Evolutionary conservation across 1,140 invertebrate genomes (phyloP).

Genomic region (Drosophila micromelanica): DNA sequence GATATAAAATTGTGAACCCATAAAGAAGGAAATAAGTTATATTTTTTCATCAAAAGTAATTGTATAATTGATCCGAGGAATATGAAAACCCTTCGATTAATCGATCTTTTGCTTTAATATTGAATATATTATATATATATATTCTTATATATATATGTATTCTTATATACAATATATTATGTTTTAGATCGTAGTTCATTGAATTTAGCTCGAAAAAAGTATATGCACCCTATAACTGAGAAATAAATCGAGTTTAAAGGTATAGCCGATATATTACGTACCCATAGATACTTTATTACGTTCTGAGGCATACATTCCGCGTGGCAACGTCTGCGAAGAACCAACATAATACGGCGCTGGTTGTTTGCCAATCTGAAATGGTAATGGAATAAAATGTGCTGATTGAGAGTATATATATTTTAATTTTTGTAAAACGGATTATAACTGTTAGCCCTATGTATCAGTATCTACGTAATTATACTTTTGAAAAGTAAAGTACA

Average conservation of each 20-base stretch:
- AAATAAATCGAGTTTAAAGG: background rate
- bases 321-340: slow-evolving; percentile 85
- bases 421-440: background rate
- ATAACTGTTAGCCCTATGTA: background rate
- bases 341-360: slow-evolving; percentile 86
- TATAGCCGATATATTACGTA: slow-evolving; percentile 49
- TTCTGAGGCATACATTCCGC: slow-evolving; percentile 84
- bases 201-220: background rate
- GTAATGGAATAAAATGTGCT: no score
- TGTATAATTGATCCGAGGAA: slow-evolving; percentile 86
- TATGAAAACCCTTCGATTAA: slow-evolving; percentile 86
- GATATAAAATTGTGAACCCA: slow-evolving; percentile 20
- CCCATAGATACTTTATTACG: slow-evolving; percentile 82
- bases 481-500: slow-evolving; percentile 1
- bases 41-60: slow-evolving; percentile 41
- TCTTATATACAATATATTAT: no score
- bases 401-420: background rate
- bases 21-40: slow-evolving; percentile 18
- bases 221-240: background rate
- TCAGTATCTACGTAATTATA: background rate
- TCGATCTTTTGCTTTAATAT: slow-evolving; percentile 84
- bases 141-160: slow-evolving; percentile 8
- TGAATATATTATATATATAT: slow-evolving; percentile 20
- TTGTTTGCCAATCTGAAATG: slow-evolving; percentile 84
- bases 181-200: no score